phyloP scores from a whole-genome alignment of 1,140 invertebrate genomes.

The Arctopsyche grandis region DNA sequence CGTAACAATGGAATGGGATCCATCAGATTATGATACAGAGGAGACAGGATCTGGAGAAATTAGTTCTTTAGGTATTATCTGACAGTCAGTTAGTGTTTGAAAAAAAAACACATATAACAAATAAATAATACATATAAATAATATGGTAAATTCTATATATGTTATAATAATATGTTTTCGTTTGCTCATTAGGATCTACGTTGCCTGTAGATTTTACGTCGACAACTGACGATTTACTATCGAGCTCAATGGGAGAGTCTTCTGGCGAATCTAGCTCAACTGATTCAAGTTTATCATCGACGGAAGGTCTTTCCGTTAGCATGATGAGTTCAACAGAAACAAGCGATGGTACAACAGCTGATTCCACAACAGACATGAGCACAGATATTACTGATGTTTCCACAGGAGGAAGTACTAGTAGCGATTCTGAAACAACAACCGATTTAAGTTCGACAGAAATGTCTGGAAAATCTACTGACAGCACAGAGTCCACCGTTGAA shows the following conservation, averaged over 20 bases:
- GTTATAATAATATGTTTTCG: too few species aligned
- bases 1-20: neutral
- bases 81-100: too few species aligned
- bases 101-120: too few species aligned
- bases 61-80: neutral
- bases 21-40: neutral
- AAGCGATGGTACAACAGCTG: neutral
- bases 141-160: too few species aligned
- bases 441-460: neutral
- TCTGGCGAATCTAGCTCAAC: too few species aligned
- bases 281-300: neutral
- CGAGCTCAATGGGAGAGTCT: too few species aligned
- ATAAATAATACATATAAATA: too few species aligned
- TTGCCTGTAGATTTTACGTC: too few species aligned
- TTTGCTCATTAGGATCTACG: too few species aligned
- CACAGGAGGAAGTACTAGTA: neutral
- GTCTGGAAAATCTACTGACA: neutral
- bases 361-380: neutral
- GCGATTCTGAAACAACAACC: neutral
- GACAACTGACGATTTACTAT: too few species aligned
- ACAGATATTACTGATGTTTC: neutral
- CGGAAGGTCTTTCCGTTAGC: neutral
- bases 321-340: neutral
- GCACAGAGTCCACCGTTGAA: conserved; percentile 32
- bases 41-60: conserved; percentile 19